Base-by-base conservation (phyloP, 2,113 vertebrate species). In the Hippocampus mohnikei region DNA sequence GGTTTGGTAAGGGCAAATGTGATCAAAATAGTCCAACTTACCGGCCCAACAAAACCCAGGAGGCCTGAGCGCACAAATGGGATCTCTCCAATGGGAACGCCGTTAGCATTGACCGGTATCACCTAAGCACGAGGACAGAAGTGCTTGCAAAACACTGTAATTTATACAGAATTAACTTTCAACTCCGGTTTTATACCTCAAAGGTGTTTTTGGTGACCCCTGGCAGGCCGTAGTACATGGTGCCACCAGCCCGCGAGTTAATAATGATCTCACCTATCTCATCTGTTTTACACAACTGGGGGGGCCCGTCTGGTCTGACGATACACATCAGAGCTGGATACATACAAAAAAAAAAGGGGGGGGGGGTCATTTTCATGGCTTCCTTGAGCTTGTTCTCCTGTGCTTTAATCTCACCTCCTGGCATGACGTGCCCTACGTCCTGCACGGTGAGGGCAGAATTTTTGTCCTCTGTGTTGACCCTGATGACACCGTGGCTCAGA, bases 231-330 rank as follows among this genome's bases (percentile, higher is more conserved):
- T 96, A 98, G 89, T 99, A 99, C 94, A 95, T 94, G 88, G 92
- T 98, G 64, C 96, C 95, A 74, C 95, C 95, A 21, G 95, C 94
- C 61, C 94, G 93, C 77, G 94, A 96, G 91, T 96, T 98, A 29
- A 98, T 94, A 18, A 98, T 97, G 64, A 99, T 98, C 74, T 99
- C 97, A 25, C 97, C 97, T 2, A 98, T 98, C 86, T 99, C 96
- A 1, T 99, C 97, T 0, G 96, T 98, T 89, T 93, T 98, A 85
- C 97, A 98, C 81, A 99, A 91, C 82, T 96, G 96, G 41, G 97
- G 96, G 0, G 94, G 90, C 1, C 96, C 96, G 0, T 99, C 97
- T 0, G 96, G 95, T 75, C 85, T 98, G 72, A 98, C 94, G 0
- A 96, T 96, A 42, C 97, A 99, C 96, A 98, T 98, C 83, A 98